These are phyloP conservation scores for Sminthurinus aureus DNA, from an alignment of 2,888 invertebrate species.

Conservation along the genomic window DNA sequence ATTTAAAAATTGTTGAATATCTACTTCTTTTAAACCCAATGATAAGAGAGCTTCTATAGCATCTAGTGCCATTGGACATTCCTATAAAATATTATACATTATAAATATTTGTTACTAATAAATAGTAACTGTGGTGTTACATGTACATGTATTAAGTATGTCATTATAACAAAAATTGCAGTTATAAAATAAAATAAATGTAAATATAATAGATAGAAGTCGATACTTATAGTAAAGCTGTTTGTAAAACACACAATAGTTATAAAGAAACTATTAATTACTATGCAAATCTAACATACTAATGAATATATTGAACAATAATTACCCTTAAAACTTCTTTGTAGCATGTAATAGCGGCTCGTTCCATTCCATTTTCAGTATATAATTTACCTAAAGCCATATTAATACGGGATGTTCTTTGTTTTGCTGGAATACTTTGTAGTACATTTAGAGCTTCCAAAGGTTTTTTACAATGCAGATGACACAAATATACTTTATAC, in stretches of 20 bases:
- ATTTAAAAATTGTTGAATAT: conserved; percentile 76
- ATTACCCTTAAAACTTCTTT: conserved; percentile 78
- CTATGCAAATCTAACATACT: too few relatives aligned
- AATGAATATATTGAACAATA: too few relatives aligned
- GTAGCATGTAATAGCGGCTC: conserved; percentile 76
- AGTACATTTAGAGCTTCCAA: conserved; percentile 69
- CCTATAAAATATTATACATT: conserved; percentile 63
- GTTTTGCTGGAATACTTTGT: conserved; percentile 70
- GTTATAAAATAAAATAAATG: too few relatives aligned
- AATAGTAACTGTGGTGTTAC: too few relatives aligned
- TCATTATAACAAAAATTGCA: too few relatives aligned
- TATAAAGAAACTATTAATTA: too few relatives aligned
- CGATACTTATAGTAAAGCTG: conserved; percentile 5
- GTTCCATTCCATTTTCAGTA: conserved; percentile 73
- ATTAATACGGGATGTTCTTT: conserved; percentile 76
- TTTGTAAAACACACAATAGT: too few relatives aligned
- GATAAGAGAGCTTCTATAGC: conserved; percentile 76
- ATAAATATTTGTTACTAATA: too few relatives aligned
- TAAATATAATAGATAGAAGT: too few relatives aligned
- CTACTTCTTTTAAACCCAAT: conserved; percentile 75
- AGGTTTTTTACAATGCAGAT: conserved; percentile 72
- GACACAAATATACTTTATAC: conserved; percentile 76
- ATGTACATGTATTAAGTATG: too few relatives aligned
- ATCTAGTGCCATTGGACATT: conserved; percentile 78
- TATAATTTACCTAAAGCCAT: conserved; percentile 79